Base-by-base conservation (phyloP, 2,797 vertebrate species). In the Neostethus bicornis region DNA sequence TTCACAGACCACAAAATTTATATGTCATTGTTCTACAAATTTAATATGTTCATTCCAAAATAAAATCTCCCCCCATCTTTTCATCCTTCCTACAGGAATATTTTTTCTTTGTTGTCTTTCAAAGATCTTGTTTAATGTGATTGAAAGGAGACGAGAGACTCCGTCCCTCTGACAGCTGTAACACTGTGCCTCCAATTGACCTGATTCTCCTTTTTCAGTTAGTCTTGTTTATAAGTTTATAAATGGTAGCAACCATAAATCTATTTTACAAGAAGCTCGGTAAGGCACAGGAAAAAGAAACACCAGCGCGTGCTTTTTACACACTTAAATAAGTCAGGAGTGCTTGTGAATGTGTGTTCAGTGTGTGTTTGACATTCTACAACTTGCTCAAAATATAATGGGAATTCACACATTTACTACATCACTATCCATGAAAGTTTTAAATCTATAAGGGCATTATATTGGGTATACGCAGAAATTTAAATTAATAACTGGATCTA, bases 151-250 rank as follows among this genome's bases (percentile, higher is more conserved):
- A 73, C 41, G 74, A 73, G 60, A 65, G 41, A 10, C 47, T 14
- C 49, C 16, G 1, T 43, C 66, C 51, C 61, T 76, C 35, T 68
- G 73, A 73, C 76, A 71, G 74, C 67, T 67, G 57, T 65, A 56
- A 67, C 55, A 48, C 63, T 57, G 65, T 73, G 66, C 41, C 51
- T 73, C 64, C 66, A 26, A 60, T 74, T 79, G 83, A 82, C 79
- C 69, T 3, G 60, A 52, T 78, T 72, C 69, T 61, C 60, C 61
- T 39, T 24, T 64, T 64, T 73, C 79, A 46, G 54, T 68, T 58
- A 58, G 66, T 73, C 72, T 61, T 54, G 24, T 74, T 79, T 76
- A 79, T 69, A 54, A 57, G 24, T 74, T 79, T 76, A 79, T 69
- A 54, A 57, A 75, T 70, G 66, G 73, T 38, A 10, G 17, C 55